A percentile compares a stretch with the other conserved stretches of the same genome.
Conservation (phyloP, 2,797 vertebrate genomes). For the Xerus rutilus region DNA sequence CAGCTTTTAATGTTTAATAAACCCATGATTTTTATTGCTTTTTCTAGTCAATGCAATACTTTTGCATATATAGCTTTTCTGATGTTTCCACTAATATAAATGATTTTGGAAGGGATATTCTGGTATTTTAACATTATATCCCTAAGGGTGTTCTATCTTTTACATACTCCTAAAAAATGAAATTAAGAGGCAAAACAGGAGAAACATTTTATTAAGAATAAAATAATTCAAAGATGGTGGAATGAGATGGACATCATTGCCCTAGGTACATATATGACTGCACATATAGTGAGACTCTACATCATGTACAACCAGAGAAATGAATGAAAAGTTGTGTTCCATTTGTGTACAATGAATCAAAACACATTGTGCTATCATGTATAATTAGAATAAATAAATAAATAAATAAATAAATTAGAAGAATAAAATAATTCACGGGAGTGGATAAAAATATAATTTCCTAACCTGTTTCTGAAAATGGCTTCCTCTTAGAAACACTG, state of each 20-base stretch:
- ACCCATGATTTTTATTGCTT: not conserved
- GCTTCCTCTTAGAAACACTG: not conserved
- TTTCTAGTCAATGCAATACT: not conserved
- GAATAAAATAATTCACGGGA: not conserved
- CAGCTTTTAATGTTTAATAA: conserved; percentile 3
- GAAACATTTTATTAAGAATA: not conserved
- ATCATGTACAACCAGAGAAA: too few relatives aligned
- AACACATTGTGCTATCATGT: too few relatives aligned
- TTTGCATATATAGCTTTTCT: not conserved
- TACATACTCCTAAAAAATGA: not conserved
- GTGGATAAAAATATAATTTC: not conserved
- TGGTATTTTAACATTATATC: not conserved
- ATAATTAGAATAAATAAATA: too few relatives aligned
- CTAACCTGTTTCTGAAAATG: not conserved
- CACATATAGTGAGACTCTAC: too few relatives aligned
- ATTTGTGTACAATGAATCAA: too few relatives aligned
- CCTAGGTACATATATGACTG: too few relatives aligned
- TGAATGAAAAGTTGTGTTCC: too few relatives aligned
- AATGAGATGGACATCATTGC: too few relatives aligned
- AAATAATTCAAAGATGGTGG: not conserved
- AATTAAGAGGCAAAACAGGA: not conserved
- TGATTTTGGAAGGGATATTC: not conserved
- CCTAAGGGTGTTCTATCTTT: not conserved
- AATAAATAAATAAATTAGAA: too few relatives aligned
- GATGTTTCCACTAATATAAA: not conserved